Base-by-base conservation (phyloP, 2,797 vertebrate species). In the Falco novaeseelandiae region DNA sequence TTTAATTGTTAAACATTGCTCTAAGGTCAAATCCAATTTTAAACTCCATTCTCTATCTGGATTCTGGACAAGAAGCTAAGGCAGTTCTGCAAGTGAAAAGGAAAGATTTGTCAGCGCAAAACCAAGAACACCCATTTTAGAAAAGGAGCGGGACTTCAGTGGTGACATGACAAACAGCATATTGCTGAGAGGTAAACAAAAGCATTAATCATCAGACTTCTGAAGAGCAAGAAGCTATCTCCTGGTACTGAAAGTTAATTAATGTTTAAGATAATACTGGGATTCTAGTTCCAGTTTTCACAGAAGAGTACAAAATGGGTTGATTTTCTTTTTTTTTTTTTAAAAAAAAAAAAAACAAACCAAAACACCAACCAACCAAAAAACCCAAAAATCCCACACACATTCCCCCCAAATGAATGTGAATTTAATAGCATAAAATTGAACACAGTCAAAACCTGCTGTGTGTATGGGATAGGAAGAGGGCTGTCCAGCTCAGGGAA, bases 131-230 rank as follows among this genome's bases (percentile, higher is more conserved):
- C 14, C 6, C 52, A 44, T 83, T 77, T 89, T 63, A 52, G 66
- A 67, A 89, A 83, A 94, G 55, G 19, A 89, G 54, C 3, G 3
- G 69, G 42, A 72, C 44, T 94, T 73, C 26, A 54, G 72, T 10
- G 3, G 59, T 90, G 83, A 89, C 61, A 58, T 93, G 92, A 94
- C 49, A 91, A 96, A 95, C 71, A 93, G 62, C 15, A 1, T 73
- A 94, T 85, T 22, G 32, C 49, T 82, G 77, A 70, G 65, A 90
- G 95, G 86, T 82, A 93, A 96, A 94, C 54, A 90, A 72, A 90
- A 83, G 26, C 74, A 94, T 96, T 97, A 92, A 96, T 96, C 78
- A 86, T 81, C 57, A 93, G 58, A 89, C 91, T 91, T 88, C 85
- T 94, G 74, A 89, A 92, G 69, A 94, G 55, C 51, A 92, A 77